Conservation (phyloP, 2,797 vertebrate species). For the Lepilemur septentrionalis region DNA sequence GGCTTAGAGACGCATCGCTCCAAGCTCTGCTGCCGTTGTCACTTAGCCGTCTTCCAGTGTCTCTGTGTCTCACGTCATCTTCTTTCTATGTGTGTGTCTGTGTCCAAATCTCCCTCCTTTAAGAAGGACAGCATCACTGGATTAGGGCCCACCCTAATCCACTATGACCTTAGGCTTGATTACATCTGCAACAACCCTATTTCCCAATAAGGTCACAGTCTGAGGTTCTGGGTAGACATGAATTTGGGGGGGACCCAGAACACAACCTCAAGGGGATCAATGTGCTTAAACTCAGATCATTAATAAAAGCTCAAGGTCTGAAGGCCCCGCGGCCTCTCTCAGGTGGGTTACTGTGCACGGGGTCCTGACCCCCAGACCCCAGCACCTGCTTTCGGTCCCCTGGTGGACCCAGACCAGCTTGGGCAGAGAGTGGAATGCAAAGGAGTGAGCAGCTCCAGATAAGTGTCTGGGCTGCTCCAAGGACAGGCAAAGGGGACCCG, state of each 20-base stretch:
- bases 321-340: background rate
- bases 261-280: background rate
- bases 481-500: conserved; percentile 30
- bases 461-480: conserved; percentile 35
- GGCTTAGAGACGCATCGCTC: fast-evolving
- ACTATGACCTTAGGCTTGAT: background rate
- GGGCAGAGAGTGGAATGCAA: background rate
- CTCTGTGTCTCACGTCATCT: background rate
- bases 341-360: fast-evolving
- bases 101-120: background rate
- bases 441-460: background rate
- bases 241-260: background rate
- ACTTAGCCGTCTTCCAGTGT: background rate
- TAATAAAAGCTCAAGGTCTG: background rate
- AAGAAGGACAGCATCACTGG: background rate
- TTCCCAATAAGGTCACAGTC: background rate
- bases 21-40: fast-evolving
- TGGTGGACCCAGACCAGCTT: background rate
- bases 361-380: background rate
- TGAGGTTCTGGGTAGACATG: background rate
- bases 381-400: background rate
- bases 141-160: background rate
- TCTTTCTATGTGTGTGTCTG: background rate
- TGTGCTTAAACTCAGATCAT: background rate
- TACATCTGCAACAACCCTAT: background rate